Percentiles rank a stretch among this genome's conserved stretches.
Evolutionary conservation across 1,140 invertebrate species (phyloP).

Genomic region (Globodera rostochiensis): DNA sequence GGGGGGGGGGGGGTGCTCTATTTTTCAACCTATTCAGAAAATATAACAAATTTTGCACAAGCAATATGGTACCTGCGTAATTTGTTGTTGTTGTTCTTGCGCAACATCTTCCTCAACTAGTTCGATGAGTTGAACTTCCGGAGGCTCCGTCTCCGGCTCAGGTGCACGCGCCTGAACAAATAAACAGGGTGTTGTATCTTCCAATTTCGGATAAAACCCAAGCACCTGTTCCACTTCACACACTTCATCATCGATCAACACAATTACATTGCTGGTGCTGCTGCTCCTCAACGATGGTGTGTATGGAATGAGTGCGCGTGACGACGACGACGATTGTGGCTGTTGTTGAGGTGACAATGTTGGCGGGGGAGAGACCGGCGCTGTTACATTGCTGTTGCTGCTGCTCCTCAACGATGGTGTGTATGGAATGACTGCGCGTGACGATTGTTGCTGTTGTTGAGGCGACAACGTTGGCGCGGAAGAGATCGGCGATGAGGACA

Average conservation of each 20-base stretch:
- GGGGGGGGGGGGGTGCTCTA: no score
- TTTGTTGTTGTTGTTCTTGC: no score
- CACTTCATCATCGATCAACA: not conserved
- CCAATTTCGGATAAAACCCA: no score
- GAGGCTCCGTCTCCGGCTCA: no score
- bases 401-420: not conserved
- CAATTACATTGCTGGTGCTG: not conserved
- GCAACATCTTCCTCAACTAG: no score
- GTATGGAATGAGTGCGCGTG: not conserved
- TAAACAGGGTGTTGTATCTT: no score
- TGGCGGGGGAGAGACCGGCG: not conserved
- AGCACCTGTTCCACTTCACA: not conserved
- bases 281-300: not conserved
- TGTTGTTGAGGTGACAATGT: not conserved
- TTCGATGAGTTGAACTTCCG: no score
- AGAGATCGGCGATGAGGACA: not conserved
- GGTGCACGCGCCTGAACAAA: no score
- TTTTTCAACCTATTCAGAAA: no score
- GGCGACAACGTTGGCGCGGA: not conserved
- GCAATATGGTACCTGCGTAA: no score
- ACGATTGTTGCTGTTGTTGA: constrained; percentile 1
- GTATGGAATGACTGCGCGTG: not conserved
- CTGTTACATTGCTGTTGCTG: no score
- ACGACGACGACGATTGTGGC: not conserved
- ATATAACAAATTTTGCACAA: no score